Conservation (phyloP, 2,113 vertebrate genomes). For the Rhinoptilus africanus region DNA sequence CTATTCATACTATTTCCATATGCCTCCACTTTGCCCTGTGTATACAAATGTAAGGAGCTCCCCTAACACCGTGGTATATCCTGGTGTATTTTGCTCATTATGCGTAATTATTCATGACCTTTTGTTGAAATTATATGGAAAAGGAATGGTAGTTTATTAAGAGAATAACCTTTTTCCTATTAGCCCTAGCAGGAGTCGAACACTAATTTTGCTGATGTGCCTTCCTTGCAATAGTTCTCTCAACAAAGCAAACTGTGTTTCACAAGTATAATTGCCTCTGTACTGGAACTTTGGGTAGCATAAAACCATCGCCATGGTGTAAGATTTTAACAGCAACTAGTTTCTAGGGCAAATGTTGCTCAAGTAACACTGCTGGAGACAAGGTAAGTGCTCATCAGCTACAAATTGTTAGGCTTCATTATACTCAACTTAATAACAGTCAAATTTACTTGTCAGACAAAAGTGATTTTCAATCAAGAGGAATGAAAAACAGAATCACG, state of each 20-base stretch:
- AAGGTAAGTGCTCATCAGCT: conserved; percentile 31
- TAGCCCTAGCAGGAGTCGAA: background rate
- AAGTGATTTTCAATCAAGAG: conserved; percentile 30
- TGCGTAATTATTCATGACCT: background rate
- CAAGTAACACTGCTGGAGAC: background rate
- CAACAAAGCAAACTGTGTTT: background rate
- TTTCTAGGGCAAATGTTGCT: background rate
- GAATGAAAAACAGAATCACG: conserved; percentile 32
- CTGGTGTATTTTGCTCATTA: background rate
- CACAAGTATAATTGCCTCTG: background rate
- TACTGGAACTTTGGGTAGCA: background rate
- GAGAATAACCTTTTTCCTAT: background rate
- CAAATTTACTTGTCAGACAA: conserved; percentile 50
- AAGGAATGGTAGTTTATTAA: background rate
- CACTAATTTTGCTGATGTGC: background rate
- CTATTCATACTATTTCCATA: background rate
- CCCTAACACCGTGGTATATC: background rate
- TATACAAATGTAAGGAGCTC: background rate
- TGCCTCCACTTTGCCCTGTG: accelerated
- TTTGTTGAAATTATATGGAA: background rate
- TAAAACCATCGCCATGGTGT: background rate
- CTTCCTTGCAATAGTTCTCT: background rate
- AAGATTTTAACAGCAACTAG: background rate
- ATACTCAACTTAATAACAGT: conserved; percentile 12
- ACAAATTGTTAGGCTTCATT: background rate